Base-by-base conservation (phyloP, 2,888 invertebrate genomes). In the Drosophila fungiperda region DNA sequence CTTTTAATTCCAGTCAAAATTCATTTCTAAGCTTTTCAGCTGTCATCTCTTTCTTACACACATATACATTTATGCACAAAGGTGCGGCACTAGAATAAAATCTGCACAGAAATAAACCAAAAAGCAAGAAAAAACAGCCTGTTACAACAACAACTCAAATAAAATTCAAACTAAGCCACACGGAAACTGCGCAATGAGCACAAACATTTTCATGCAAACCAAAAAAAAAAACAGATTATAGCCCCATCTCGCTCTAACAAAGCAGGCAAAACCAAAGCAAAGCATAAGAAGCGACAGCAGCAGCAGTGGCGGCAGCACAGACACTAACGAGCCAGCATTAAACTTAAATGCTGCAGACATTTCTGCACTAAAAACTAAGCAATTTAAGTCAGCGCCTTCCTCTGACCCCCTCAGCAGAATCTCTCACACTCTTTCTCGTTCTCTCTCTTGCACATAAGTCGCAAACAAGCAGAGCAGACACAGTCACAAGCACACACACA, bases 291-390 rank as follows among this genome's bases (percentile, higher is more conserved):
- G 75, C 72, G 58, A 59, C 75, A 57, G 35, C 48, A 70, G 55
- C 55, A 76, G 45, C 42, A 72, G 48, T n/a, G 42, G 49, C 52
- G 61, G 63, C 61, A 66, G 59, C 69, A 55, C 68, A 82, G 81
- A 73, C 73, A 68, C 67, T 80, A 77, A 82, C 75, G 77, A 78
- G 84, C 70, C 76, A 78, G 66, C 73, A 85, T 88, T 85, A 79
- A 85, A 88, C 85, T 76, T 78, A 81, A 84, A 83, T 76, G 87
- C 74, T 84, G 85, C 87, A 87, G 82, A 84, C 87, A 87, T 87
- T 89, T 89, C 87, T 87, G 86, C 89, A 87, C 84, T 89, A 87
- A 87, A 89, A 86, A 89, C 76, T 82, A 77, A 75, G 80, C 84
- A 82, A 87, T 88, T 86, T 86, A 87, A 86, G 78, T 80, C 80